Conservation (phyloP, 2,888 invertebrate genomes). For the Lamellibrachia satsuma region DNA sequence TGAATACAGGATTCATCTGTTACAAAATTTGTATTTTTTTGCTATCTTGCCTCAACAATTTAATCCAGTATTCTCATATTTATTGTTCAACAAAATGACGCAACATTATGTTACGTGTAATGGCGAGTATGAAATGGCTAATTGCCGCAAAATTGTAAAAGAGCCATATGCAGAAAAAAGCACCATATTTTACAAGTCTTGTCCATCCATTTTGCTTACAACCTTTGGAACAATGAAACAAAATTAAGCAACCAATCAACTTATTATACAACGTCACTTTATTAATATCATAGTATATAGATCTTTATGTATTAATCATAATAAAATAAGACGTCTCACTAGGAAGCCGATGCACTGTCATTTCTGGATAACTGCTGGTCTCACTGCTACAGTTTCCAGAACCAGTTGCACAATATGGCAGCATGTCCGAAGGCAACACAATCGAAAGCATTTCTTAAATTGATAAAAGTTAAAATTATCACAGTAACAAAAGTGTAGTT, state of each 20-base stretch:
- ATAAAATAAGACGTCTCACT: constrained; percentile 17
- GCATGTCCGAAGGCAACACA: not conserved
- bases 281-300: constrained; percentile 11
- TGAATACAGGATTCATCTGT: not conserved
- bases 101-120: not conserved
- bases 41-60: not conserved
- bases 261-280: constrained; percentile 17
- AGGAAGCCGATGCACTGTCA: not conserved
- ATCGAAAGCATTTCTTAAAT: not conserved
- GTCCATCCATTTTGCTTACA: not conserved
- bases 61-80: not conserved
- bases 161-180: not conserved
- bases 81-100: not conserved
- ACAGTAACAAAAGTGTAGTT: constrained; percentile 13
- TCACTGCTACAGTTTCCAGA: not conserved
- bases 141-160: not conserved
- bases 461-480: constrained; percentile 5
- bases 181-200: not conserved
- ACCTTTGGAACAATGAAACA: not conserved
- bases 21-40: not conserved
- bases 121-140: not conserved
- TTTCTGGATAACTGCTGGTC: not conserved
- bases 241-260: not conserved
- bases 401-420: not conserved
- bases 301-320: constrained; percentile 13